Evolutionary conservation across 2,888 invertebrate genomes (phyloP).

Genomic region (Meliscaeva auricollis): DNA sequence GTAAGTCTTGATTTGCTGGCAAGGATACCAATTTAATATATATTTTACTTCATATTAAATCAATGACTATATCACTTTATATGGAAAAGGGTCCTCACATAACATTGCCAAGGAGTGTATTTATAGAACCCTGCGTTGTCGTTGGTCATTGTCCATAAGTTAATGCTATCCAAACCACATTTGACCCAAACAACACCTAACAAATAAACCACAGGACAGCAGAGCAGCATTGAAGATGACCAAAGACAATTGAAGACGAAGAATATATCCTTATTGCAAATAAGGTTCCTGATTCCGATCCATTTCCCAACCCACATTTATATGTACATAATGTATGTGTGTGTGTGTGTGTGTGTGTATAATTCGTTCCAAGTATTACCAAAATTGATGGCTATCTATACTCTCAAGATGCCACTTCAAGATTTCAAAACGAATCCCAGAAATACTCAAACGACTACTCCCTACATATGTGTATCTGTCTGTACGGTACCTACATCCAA

Average conservation of each 20-base stretch:
- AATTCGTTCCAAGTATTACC: conserved; percentile 17
- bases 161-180: conserved; percentile 43
- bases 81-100: conserved; percentile 1
- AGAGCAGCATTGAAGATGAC: conserved; percentile 13
- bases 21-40: conserved; percentile 22
- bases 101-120: neutral
- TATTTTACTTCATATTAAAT: conserved; percentile 51
- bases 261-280: conserved; percentile 65
- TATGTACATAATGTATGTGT: neutral
- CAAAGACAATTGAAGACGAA: conserved; percentile 58
- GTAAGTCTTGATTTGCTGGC: conserved; percentile 10
- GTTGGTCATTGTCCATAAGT: conserved; percentile 6
- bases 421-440: conserved; percentile 45
- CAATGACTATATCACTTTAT: conserved; percentile 34
- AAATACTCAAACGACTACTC: conserved; percentile 10
- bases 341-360: neutral
- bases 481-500: too few species aligned
- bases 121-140: too few species aligned
- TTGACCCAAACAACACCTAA: conserved; percentile 53
- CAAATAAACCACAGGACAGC: conserved; percentile 23
- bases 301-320: conserved; percentile 30
- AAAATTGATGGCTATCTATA: conserved; percentile 61
- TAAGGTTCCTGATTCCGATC: conserved; percentile 60
- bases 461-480: neutral
- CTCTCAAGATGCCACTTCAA: conserved; percentile 53